Evolutionary conservation across 2,797 vertebrate genomes (phyloP), one percentile per base, ranked within the genome.

Genomic region (Hybognathus amarus): DNA sequence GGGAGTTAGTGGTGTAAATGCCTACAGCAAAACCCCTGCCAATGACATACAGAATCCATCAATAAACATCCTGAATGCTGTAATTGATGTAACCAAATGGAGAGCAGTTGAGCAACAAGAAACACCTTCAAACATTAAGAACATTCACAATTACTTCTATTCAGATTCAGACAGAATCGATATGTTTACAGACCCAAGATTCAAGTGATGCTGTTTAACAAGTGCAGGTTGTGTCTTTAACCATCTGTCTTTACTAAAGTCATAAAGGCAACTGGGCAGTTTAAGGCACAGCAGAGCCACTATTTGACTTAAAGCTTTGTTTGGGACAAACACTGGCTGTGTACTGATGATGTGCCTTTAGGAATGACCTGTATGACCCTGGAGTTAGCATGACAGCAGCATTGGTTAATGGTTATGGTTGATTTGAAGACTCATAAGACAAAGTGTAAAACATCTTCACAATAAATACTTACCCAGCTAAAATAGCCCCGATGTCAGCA

Each of bases 1-100:
- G 89, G 0, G 97, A 97, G 92, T 96, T 99, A 75, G 98, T 99
- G 38, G 96, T 95, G 83, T 99, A 99, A 93, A 99, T 96, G 5
- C 98, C 97, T 27, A 98, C 97, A 2, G 95, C 96, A 77, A 99
- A 93, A 0, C 98, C 97, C 3, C 98, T 98, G 91, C 5, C 6
- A 13, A 27, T 8, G 8, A 18, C 74, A 83, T 1, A 80, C 30
- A 63, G 7, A 54, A 56, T 42, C 18, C 24, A 8, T 50, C 20
- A 42, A 22, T 24, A 70, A 83, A 69, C 52, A 70, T 54, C 70
- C 33, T 38, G 13, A 73, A 27, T 1, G 11, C n/a, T 50, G 38
- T 82, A 40, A 75, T 12, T 38, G 12, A 17, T 77, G 36, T 42
- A 70, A 70, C 67, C 66, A 36, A 61, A 80, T 47, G 0, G 17